Base-by-base conservation (phyloP, 2,113 vertebrate genomes). In the Papio anubis region DNA sequence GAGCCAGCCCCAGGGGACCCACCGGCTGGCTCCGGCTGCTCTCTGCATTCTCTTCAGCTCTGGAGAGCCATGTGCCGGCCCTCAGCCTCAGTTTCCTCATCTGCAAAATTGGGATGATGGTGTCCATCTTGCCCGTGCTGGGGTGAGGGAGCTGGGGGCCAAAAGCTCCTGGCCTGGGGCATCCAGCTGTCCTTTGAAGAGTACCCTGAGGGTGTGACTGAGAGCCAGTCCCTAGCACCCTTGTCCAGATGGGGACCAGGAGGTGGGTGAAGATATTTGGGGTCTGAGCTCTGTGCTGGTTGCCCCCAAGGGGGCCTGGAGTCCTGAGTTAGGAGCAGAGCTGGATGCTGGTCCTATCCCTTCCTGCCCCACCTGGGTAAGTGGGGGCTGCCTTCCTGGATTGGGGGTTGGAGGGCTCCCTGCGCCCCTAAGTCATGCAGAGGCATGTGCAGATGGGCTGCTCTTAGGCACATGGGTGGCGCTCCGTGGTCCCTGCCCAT, bases 11-110 rank as follows among this genome's bases (percentile, higher is more conserved):
- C 3, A 0, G 7, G 64, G 64, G 30, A 32, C 45, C 73, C 4
- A 1, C 75, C 23, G 7, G 21, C 79, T 35, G n/a, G 32, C 48
- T 43, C 13, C 0, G 32, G 23, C 78, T 30, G 35, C n/a, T 21
- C 32, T n/a, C 78, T 13, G 52, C 61, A 55, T 38, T 57, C 90
- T 73, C 50, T 5, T 40, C 14, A 35, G 93, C 66, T 84, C 86
- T 59, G 70, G 68, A 86, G 13, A 35, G 35, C 8, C 3, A 35
- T 27, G 61, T 66, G 55, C 70, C 85, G 45, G 68, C 70, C 70
- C 55, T n/a, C 1, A 32, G 80, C 66, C 91, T 96, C 66, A 9
- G 76, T 93, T 92, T 80, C 59, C 50, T 38, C 90, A 35, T n/a
- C 32, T 18, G 14, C 40, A 48, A 25, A 81, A 48, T 6, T 38